Base-by-base conservation (phyloP, 1,140 invertebrate genomes). In the Asobara japonica region DNA sequence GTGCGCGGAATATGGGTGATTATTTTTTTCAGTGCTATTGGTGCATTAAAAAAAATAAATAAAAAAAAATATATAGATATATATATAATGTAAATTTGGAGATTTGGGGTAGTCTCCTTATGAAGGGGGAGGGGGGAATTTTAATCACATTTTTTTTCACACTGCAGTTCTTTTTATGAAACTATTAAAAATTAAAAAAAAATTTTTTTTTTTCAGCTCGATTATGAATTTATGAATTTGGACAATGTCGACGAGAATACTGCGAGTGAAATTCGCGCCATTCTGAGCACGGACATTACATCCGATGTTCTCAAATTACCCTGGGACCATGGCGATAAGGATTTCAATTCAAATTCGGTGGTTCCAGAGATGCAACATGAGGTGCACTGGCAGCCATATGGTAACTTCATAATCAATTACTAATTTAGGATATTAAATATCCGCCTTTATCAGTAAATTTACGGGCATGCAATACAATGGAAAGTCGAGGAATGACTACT, bases 161-260 rank as follows among this genome's bases (percentile, higher is more conserved):
- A n/a, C n/a, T n/a, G n/a, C n/a, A n/a, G n/a, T n/a, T n/a, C n/a
- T n/a, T n/a, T n/a, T n/a, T n/a, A n/a, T n/a, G n/a, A n/a, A n/a
- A n/a, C n/a, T n/a, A n/a, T n/a, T n/a, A n/a, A n/a, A n/a, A n/a
- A n/a, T n/a, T n/a, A n/a, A n/a, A n/a, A n/a, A n/a, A n/a, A n/a
- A n/a, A n/a, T 33, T 70, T 41, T n/a, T 33, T 1, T 18, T 38
- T 74, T 74, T 29, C 74, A 87, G 84, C 81, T 77, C 78, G 78
- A 83, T 69, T 81, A 81, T 77, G 78, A 86, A 73, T 88, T 88
- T 72, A 76, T 88, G 73, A 82, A 88, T 78, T 79, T 88, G 66
- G 66, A 74, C 66, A 83, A 79, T 76, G 78, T 87, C 77, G 82
- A 84, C 75, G 83, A 84, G 30, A 80, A 61, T 62, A 73, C 78